Base-by-base conservation (phyloP, 2,888 invertebrate species). In the Dioctria linearis region DNA sequence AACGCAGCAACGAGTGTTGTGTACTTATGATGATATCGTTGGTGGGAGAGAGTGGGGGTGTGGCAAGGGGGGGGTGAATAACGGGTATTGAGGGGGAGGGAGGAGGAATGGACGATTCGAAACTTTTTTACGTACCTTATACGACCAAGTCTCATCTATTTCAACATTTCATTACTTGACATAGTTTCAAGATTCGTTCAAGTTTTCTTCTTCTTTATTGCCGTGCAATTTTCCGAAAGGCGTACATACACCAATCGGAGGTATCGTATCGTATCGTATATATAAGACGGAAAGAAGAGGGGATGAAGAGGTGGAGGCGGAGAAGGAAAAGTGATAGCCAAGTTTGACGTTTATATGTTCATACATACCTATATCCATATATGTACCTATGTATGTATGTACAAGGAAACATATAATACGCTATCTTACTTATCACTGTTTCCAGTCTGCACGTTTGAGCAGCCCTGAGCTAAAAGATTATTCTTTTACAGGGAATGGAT, bases 121-220 rank as follows among this genome's bases (percentile, higher is more conserved):
- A 63, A 63, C 5, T 37, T 25, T 39, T 37, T 37, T 63, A 40
- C 59, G 25, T 8, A 37, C 49, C 39, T 46, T 49, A 40, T 75
- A 59, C 43, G 57, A 40, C 25, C 59, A 59, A 59, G 57, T n/a
- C 59, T 59, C 63, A 76, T 63, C n/a, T 49, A 76, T 76, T 63
- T 76, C 11, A 76, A 46, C 63, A 49, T 76, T 76, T 25, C 76
- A 63, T 76, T 76, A 76, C 76, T 76, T 76, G 76, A 76, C 76
- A 76, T 63, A 76, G 76, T 76, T 76, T 75, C 73, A 49, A 37
- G 37, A 76, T 76, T 63, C 63, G 63, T 46, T 76, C 63, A 63
- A 63, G 76, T 76, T 76, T 63, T 76, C 76, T 76, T 76, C 76
- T 76, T 46, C 63, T 76, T 76, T 76, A 76, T 76, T 63, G 63